phyloP scores from a whole-genome alignment of 2,888 invertebrate genomes.

The Erynnis tages region DNA sequence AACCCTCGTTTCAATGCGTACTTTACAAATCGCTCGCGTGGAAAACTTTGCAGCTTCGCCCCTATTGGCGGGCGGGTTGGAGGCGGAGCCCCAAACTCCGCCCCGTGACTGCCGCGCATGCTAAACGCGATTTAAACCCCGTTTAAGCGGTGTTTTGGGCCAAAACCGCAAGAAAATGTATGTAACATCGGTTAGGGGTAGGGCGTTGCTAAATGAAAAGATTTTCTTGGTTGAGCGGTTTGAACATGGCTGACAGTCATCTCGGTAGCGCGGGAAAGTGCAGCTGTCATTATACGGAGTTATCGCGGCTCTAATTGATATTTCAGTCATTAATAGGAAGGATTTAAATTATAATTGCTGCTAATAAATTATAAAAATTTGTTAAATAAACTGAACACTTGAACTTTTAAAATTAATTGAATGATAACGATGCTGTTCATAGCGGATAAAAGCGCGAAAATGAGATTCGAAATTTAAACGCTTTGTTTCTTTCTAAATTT shows the following conservation, averaged over 20 bases:
- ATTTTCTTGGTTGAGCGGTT: conserved; percentile 72
- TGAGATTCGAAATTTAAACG: conserved; percentile 14
- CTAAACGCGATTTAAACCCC: conserved; percentile 75
- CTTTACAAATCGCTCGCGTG: conserved; percentile 65
- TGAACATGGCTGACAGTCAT: conserved; percentile 73
- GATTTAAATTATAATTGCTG: conserved; percentile 16
- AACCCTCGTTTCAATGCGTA: conserved; percentile 66
- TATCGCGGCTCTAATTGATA: conserved; percentile 27
- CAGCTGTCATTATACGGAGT: conserved; percentile 42
- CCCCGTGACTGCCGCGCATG: conserved; percentile 67
- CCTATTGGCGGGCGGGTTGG: conserved; percentile 51
- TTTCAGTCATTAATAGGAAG: conserved; percentile 26
- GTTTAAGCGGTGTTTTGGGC: conserved; percentile 80
- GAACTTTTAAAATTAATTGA: not conserved
- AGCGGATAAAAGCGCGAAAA: conserved; percentile 7
- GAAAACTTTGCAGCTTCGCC: conserved; percentile 50
- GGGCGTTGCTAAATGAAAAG: conserved; percentile 78
- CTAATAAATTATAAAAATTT: conserved; percentile 8
- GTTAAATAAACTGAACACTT: not conserved
- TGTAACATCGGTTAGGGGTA: conserved; percentile 71
- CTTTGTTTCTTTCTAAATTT: not conserved
- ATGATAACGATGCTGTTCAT: not conserved
- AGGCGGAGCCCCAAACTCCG: conserved; percentile 57
- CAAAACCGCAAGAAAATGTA: conserved; percentile 80
- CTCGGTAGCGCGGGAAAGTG: conserved; percentile 68